Evolutionary conservation across 1,140 invertebrate species (phyloP), one percentile per base, ranked within the genome.

Genomic region (Dufourea novaeangliae): DNA sequence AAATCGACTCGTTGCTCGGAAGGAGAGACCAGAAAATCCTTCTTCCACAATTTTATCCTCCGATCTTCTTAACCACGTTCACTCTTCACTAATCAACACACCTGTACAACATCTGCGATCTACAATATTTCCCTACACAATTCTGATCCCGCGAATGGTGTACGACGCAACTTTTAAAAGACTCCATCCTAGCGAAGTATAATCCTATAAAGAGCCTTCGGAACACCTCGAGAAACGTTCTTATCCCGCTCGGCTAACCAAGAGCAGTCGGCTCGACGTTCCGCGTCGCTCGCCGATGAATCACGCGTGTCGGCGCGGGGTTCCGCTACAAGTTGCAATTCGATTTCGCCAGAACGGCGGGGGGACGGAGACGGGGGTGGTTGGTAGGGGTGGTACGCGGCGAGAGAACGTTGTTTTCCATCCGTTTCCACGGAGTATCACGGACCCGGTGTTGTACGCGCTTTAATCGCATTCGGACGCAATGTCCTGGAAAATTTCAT

Each of bases 401-500:
- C n/a, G n/a, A n/a, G n/a, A n/a, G 50, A 29, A 8, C 61, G 41
- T 77, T 79, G 84, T 88, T 86, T 86, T 89, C 79, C 84, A 73
- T 86, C 85, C 80, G 81, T 67, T 83, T 83, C 86, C 86, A 87
- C 87, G 86, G 70, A 83, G 83, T 88, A 88, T 89, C 83, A 75
- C n/a, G 79, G 78, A 75, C 90, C 77, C 90, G 84, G 78, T 89
- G 59, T n/a, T n/a, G n/a, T 82, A 85, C 87, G 85, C 89, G 88
- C 88, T 92, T 92, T 92, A 92, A 92, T 93, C 92, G 90, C 88
- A 91, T 93, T 93, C 88, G 88, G 85, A 89, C 85, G 91, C 92
- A 93, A 92, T 92, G 91, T 92, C 89, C 90, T 86, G 91, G 91
- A 92, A 93, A 93, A 93, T 93, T 93, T 92, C 90, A 92, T 93